Conservation (phyloP, 2,888 invertebrate genomes). For the Hirtodrosophila duncani region DNA sequence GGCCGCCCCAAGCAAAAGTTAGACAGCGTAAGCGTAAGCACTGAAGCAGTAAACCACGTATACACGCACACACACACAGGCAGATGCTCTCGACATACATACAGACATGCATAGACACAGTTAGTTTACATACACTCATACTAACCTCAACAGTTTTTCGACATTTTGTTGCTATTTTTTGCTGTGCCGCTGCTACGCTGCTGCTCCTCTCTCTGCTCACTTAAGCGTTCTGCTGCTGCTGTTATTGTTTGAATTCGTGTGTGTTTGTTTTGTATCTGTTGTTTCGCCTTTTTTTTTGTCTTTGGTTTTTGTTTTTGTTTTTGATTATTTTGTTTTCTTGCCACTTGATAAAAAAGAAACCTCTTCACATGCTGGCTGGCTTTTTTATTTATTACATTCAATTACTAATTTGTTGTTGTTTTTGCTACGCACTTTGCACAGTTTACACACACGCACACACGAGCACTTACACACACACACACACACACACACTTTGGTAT, state of each 20-base stretch:
- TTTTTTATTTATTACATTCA: conserved; percentile 53
- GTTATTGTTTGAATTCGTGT: conserved; percentile 29
- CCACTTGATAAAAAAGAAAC: conserved; percentile 35
- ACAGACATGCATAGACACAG: conserved; percentile 27
- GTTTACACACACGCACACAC: conserved; percentile 19
- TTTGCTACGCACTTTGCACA: conserved; percentile 42
- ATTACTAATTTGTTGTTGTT: conserved; percentile 37
- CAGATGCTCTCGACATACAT: conserved; percentile 46
- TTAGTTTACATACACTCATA: conserved; percentile 43
- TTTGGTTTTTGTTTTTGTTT: conserved; percentile 20
- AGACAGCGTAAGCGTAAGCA: conserved; percentile 47
- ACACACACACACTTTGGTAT: neutral
- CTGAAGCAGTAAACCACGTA: conserved; percentile 71
- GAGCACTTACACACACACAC: conserved; percentile 16
- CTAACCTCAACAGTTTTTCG: conserved; percentile 69
- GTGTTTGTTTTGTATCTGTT: conserved; percentile 42
- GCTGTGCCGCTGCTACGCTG: conserved; percentile 23
- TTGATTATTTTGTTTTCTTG: conserved; percentile 14
- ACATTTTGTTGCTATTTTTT: conserved; percentile 67
- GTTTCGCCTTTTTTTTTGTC: conserved; percentile 62
- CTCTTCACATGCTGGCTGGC: conserved; percentile 29
- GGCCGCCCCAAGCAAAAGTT: neutral
- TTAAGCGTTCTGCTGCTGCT: conserved; percentile 31
- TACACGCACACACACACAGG: conserved; percentile 32
- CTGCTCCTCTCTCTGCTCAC: conserved; percentile 37